Evolutionary conservation across 2,113 vertebrate genomes (phyloP).

Genomic region (Muntiacus muntjak): DNA sequence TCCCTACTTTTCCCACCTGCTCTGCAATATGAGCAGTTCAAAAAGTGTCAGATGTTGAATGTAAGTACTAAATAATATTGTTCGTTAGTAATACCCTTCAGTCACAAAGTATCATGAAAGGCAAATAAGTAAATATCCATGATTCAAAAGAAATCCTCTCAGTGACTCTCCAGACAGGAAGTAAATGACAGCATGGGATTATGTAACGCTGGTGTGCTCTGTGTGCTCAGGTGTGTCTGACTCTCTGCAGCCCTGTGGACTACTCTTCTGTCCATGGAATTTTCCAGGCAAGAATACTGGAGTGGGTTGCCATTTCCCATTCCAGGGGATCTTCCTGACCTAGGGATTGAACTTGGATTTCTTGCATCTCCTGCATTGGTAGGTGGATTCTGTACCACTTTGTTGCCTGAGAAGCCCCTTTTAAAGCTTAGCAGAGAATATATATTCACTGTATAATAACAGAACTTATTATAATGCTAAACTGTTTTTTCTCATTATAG

Average conservation of each 20-base stretch:
- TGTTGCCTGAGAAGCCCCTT: not conserved
- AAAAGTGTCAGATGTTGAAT: not conserved
- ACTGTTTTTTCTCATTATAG: not conserved
- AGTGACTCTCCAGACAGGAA: constrained; percentile 1
- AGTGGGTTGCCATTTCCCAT: not conserved
- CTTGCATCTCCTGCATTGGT: not conserved
- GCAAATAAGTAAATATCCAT: not conserved
- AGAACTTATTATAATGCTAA: constrained; percentile 19
- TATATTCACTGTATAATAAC: not conserved
- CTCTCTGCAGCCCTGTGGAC: not conserved
- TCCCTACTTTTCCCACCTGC: not conserved
- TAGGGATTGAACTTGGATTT: not conserved
- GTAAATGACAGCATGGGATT: not conserved
- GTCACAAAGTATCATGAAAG: constrained; percentile 3
- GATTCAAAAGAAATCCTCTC: constrained; percentile 39
- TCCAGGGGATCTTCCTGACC: not conserved
- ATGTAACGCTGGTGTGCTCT: not conserved
- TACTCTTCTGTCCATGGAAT: not conserved
- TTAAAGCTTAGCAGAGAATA: not conserved
- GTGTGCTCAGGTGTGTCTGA: not conserved
- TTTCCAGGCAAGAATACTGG: not conserved
- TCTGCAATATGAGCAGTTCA: not conserved
- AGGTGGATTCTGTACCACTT: not conserved
- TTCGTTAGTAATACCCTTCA: not conserved
- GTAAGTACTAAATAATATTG: not conserved